Conservation (phyloP, 2,113 vertebrate genomes). For the Amphiprion ocellaris region DNA sequence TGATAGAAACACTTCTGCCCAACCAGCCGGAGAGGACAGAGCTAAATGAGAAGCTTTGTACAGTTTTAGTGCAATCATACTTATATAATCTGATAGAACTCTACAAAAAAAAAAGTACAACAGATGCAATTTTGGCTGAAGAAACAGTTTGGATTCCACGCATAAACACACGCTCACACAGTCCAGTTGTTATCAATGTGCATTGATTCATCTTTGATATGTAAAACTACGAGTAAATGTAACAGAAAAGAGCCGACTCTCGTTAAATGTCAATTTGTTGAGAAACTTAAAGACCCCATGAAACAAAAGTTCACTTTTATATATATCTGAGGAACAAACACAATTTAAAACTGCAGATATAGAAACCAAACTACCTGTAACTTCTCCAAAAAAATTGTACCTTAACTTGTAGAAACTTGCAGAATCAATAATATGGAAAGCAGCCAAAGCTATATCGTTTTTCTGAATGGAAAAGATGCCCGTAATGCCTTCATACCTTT, state of each 20-base stretch:
- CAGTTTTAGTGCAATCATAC: constrained; percentile 76
- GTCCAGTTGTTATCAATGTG: constrained; percentile 68
- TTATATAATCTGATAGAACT: constrained; percentile 56
- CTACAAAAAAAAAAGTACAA: constrained; percentile 31
- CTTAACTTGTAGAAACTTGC: not conserved
- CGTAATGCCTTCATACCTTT: constrained; percentile 9
- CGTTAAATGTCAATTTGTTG: constrained; percentile 2
- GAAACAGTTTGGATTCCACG: constrained; percentile 15
- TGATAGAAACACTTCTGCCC: constrained; percentile 38
- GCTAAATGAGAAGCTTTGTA: constrained; percentile 58
- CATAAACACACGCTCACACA: constrained; percentile 24
- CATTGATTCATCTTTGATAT: constrained; percentile 58
- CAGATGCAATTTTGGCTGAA: constrained; percentile 30
- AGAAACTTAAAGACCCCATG: constrained; percentile 19
- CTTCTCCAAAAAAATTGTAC: not conserved
- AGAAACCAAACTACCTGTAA: not conserved
- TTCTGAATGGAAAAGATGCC: not conserved
- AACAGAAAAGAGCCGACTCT: constrained; percentile 53
- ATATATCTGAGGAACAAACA: not conserved
- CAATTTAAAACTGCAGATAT: not conserved
- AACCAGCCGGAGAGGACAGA: constrained; percentile 17
- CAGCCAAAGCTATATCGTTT: not conserved
- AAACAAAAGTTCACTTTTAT: not conserved
- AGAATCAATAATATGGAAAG: constrained; percentile 2
- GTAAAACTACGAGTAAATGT: constrained; percentile 40